Base-by-base conservation (phyloP, 1,140 invertebrate genomes). In the Drosophila murphyi region DNA sequence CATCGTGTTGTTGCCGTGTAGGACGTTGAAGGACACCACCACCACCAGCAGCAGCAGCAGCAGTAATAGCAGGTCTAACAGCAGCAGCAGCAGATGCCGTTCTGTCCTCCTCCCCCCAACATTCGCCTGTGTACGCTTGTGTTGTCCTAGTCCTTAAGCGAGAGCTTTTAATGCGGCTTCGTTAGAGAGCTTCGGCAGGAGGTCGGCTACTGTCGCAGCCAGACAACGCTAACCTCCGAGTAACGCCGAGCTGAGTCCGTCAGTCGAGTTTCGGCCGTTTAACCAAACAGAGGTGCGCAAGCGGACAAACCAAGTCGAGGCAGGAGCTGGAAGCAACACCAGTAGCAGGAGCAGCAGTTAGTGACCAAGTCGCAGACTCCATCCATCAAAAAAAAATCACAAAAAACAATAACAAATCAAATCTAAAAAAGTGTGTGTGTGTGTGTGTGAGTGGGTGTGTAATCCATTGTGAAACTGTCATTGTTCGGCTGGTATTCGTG, bases 191-290 rank as follows among this genome's bases (percentile, higher is more conserved):
- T 47, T 52, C 8, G 48, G 73, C 5, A 20, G 51, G 39, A 34
- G 43, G 56, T 45, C 48, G 67, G 43, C 32, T 35, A 32, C n/a
- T 31, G 39, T 37, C 37, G 29, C 57, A 45, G 29, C 45, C 47
- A 56, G 57, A 52, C 59, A 35, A 32, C 37, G 68, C 35, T 39
- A 20, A 45, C 35, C 20, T 51, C 43, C 45, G 72, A 48, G 28
- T 39, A 31, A 32, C 31, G 60, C 62, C 64, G 59, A 77, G 65
- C 69, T 50, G 67, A 62, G 54, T 62, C 67, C 41, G 68, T 71
- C 81, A 91, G 90, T 91, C 88, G 86, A 91, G 86, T 90, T 79
- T 91, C 77, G 90, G 81, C 83, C 83, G 90, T 90, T 69, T 61
- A 80, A 75, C 79, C 71, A 87, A 78, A 71, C 90, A 80, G 82